These are phyloP conservation scores for Rhyzopertha dominica DNA, from an alignment of 1,140 invertebrate genomes.

Conservation along the genomic window DNA sequence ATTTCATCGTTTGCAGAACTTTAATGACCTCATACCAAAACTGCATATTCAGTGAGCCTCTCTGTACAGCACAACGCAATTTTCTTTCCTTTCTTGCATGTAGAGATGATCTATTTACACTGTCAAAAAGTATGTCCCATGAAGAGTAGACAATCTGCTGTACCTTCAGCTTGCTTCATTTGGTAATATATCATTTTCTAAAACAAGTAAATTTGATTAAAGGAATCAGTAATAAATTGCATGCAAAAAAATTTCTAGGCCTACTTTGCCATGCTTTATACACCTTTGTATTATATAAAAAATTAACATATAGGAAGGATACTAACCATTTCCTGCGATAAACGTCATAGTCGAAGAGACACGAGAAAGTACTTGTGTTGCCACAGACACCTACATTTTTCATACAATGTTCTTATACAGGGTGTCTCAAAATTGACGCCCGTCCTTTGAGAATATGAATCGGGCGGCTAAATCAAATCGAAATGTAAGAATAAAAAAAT, in stretches of 20 bases:
- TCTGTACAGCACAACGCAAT: conserved; percentile 23
- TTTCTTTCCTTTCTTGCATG: too few relatives aligned
- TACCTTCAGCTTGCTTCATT: conserved; percentile 28
- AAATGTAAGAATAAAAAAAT: too few relatives aligned
- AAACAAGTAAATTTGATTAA: too few relatives aligned
- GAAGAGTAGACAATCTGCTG: conserved; percentile 32
- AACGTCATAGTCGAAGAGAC: conserved; percentile 28
- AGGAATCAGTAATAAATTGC: too few relatives aligned
- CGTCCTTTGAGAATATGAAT: too few relatives aligned
- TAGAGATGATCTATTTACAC: conserved; percentile 29
- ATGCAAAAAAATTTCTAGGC: too few relatives aligned
- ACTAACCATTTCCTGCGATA: conserved; percentile 23
- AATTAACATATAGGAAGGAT: too few relatives aligned
- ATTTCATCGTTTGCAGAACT: conserved; percentile 29
- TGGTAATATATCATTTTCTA: too few relatives aligned
- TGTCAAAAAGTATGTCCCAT: conserved; percentile 36
- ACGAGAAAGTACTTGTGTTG: conserved; percentile 35
- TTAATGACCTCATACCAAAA: conserved; percentile 26
- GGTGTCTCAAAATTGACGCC: too few relatives aligned
- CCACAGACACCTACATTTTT: conserved; percentile 37
- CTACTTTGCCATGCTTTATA: too few relatives aligned
- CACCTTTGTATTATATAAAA: too few relatives aligned
- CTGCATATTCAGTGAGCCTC: conserved; percentile 28
- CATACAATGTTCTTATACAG: conserved; percentile 20
- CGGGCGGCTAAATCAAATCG: too few relatives aligned